A percentile compares a stretch with the other conserved stretches of the same genome.
These are phyloP conservation scores for Procambarus clarkii DNA, from an alignment of 1,140 invertebrate genomes.

Conservation along the genomic window DNA sequence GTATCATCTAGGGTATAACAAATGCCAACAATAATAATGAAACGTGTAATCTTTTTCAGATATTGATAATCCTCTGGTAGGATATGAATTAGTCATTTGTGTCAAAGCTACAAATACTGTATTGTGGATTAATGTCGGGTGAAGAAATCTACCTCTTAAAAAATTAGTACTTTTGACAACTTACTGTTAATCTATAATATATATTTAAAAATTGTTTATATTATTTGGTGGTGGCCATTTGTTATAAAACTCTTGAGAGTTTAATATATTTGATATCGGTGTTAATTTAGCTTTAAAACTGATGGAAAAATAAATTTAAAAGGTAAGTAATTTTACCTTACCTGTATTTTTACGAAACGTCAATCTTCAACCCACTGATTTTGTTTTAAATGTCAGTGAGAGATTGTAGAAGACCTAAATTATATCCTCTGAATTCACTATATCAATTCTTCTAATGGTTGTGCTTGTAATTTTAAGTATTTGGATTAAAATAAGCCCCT, in stretches of 20 bases:
- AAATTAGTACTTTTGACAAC: background rate
- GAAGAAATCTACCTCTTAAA: conserved; percentile 21
- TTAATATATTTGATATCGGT: background rate
- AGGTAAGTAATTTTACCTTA: background rate
- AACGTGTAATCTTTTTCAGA: background rate
- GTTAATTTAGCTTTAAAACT: background rate
- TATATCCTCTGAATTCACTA: background rate
- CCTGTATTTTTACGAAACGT: background rate
- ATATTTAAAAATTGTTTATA: conserved; percentile 14
- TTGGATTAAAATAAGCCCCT: background rate
- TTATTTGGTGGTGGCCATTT: background rate
- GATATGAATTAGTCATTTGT: background rate
- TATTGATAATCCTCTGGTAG: background rate
- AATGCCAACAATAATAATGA: background rate
- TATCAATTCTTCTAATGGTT: background rate
- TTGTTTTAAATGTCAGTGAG: background rate
- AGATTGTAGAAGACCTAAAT: background rate
- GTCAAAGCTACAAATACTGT: background rate
- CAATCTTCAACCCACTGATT: background rate
- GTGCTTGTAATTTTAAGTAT: background rate
- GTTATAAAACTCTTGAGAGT: background rate
- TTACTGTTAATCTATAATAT: background rate
- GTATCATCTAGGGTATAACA: background rate
- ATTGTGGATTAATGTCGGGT: conserved; percentile 10
- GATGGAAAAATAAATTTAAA: background rate